These are phyloP conservation scores for Brachymystax lenok DNA, from an alignment of 2,797 vertebrate species.

Conservation along the genomic window DNA sequence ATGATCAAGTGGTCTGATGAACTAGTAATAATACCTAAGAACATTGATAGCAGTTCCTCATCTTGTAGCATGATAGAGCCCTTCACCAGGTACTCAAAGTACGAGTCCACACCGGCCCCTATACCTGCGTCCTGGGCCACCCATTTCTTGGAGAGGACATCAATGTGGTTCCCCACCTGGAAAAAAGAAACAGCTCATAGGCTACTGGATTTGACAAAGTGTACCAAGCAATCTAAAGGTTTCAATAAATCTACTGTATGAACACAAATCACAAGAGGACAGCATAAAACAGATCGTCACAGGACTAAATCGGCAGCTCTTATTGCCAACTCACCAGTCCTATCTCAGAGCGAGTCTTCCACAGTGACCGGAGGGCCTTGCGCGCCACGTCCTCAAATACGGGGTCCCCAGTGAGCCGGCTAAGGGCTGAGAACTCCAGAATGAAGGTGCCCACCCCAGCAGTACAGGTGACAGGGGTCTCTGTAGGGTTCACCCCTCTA, in stretches of 20 bases:
- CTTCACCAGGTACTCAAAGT: conserved; percentile 97
- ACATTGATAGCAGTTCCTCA: conserved; percentile 90
- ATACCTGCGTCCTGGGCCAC: conserved; percentile 96
- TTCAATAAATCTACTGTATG: neutral
- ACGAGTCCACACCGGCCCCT: conserved; percentile 94
- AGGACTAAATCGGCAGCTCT: neutral
- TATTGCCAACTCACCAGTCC: conserved; percentile 83
- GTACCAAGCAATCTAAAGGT: neutral
- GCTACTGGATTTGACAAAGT: neutral
- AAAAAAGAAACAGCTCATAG: neutral
- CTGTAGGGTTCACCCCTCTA: conserved; percentile 87
- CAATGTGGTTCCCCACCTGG: conserved; percentile 97
- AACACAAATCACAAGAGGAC: neutral
- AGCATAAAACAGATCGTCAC: neutral
- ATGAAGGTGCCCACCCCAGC: conserved; percentile 96
- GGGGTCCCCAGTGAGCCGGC: conserved; percentile 89
- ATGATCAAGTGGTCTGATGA: neutral
- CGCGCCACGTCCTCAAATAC: conserved; percentile 86
- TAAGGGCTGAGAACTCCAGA: conserved; percentile 92
- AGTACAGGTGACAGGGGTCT: conserved; percentile 94
- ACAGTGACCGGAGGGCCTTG: conserved; percentile 85
- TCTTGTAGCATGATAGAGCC: conserved; percentile 94
- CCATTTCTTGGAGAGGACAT: conserved; percentile 93
- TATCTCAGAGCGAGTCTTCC: conserved; percentile 91
- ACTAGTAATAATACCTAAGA: conserved; percentile 75